Base-by-base conservation (phyloP, 2,888 invertebrate genomes). In the Netelia virgata region DNA sequence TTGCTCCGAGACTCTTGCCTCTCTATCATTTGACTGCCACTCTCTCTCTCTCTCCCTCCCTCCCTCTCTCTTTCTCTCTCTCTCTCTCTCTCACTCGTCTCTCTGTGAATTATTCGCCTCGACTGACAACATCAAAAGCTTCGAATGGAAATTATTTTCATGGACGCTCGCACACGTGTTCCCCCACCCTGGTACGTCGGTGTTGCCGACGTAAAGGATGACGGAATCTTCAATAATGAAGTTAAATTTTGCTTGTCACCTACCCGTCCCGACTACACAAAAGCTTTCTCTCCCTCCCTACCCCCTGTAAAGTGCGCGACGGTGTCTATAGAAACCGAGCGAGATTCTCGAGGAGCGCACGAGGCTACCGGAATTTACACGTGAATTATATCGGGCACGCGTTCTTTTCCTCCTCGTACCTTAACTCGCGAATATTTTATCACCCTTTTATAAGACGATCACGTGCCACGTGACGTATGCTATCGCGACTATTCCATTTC, bases 61-160 rank as follows among this genome's bases (percentile, higher is more conserved):
- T 5, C 41, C 2, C 73, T 57, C 59, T 64, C 72, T 28, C 59
- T 50, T 57, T 18, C 61, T 43, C 47, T 66, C 28, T 28, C 61
- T 43, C 63, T 16, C 61, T 43, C 63, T n/a, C 61, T 36, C 47
- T 61, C 28, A 50, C 66, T 53, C 16, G 47, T 16, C 36, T 69
- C 72, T 36, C 18, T 10, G 43, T 23, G 28, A 76, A 66, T 55
- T 76, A 66, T 66, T 74, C 57, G 20, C 75, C 57, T 41, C 41
- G 77, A 41, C 64, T 53, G 74, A 41, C 57, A 59, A 74, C 84
- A 70, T 82, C 64, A 84, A 82, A 82, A 81, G 78, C 74, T 20
- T 28, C 64, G 50, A 64, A 75, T 82, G 59, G 43, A 78, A 82
- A 78, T 78, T 70, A 81, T 84, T 74, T 59, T 73, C 69, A 28